phyloP scores from a whole-genome alignment of 1,140 invertebrate species.

The Sweltsa coloradensis region DNA sequence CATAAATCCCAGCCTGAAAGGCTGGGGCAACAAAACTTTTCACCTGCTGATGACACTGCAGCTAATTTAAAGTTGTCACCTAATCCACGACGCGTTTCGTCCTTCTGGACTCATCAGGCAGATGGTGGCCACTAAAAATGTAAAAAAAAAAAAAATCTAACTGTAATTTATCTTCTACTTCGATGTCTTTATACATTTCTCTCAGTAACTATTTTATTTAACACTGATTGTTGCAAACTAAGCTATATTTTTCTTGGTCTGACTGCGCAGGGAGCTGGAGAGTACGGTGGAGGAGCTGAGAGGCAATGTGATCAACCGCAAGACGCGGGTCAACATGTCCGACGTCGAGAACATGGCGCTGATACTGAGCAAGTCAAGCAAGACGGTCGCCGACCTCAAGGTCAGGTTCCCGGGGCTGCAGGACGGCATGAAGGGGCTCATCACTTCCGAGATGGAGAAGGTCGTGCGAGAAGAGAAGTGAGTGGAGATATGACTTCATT shows the following conservation, averaged over 20 bases:
- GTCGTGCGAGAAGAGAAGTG: slow-evolving; percentile 85
- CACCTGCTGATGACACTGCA: no score
- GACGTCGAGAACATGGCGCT: slow-evolving; percentile 95
- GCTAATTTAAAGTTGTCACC: no score
- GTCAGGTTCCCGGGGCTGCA: slow-evolving; percentile 79
- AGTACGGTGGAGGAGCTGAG: slow-evolving; percentile 86
- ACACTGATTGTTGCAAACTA: not conserved
- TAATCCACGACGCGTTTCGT: no score
- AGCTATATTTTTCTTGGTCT: no score
- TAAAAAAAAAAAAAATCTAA: no score
- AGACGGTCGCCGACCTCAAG: slow-evolving; percentile 91
- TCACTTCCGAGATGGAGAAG: slow-evolving; percentile 88
- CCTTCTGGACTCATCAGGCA: no score
- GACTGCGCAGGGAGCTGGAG: slow-evolving; percentile 66
- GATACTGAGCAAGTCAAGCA: slow-evolving; percentile 76
- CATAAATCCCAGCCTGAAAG: no score
- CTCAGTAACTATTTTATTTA: slow-evolving; percentile 11
- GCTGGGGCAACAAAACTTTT: no score
- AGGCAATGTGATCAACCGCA: slow-evolving; percentile 87
- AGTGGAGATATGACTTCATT: no score
- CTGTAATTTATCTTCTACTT: no score
- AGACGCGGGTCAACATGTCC: slow-evolving; percentile 89
- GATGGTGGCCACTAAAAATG: no score
- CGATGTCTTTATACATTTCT: no score
- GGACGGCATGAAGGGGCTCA: slow-evolving; percentile 74